These are phyloP conservation scores for Kryptolebias ocellatus DNA, from an alignment of 2,797 vertebrate species.

Conservation along the genomic window DNA sequence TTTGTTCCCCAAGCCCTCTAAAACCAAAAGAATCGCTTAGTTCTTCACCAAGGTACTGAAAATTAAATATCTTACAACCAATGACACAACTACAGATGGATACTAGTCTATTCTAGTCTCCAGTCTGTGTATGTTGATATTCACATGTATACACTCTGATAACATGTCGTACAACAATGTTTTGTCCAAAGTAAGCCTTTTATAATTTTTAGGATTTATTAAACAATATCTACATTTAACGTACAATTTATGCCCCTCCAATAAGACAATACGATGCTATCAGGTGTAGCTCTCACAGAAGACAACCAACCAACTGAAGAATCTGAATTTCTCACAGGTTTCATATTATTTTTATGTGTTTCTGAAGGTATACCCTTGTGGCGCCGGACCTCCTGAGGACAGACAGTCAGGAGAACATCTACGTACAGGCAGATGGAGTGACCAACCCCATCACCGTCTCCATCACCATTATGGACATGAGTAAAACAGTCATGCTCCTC, in stretches of 20 bases:
- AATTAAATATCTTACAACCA: neutral
- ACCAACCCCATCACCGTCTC: constrained; percentile 24
- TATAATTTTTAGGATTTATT: too few species aligned
- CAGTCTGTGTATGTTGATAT: too few species aligned
- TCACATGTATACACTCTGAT: too few species aligned
- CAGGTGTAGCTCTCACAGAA: neutral
- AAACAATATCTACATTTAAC: too few species aligned
- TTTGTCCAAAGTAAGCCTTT: too few species aligned
- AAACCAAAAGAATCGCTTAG: accelerated
- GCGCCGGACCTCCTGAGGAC: constrained; percentile 74
- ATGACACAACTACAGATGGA: neutral
- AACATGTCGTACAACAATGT: too few species aligned
- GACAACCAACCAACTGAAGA: neutral
- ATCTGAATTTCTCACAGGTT: neutral
- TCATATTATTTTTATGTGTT: neutral
- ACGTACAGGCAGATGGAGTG: constrained; percentile 60
- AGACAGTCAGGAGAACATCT: constrained; percentile 79
- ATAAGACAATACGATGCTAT: neutral
- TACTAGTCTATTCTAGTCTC: too few species aligned
- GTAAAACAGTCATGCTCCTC: neutral
- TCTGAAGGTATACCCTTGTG: constrained; percentile 72
- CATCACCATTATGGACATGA: constrained; percentile 54
- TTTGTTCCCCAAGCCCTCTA: neutral
- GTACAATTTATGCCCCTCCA: neutral
- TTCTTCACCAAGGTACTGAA: constrained; percentile 42